These are phyloP conservation scores for Ursus arctos DNA, from an alignment of 2,113 vertebrate genomes.

Conservation along the genomic window DNA sequence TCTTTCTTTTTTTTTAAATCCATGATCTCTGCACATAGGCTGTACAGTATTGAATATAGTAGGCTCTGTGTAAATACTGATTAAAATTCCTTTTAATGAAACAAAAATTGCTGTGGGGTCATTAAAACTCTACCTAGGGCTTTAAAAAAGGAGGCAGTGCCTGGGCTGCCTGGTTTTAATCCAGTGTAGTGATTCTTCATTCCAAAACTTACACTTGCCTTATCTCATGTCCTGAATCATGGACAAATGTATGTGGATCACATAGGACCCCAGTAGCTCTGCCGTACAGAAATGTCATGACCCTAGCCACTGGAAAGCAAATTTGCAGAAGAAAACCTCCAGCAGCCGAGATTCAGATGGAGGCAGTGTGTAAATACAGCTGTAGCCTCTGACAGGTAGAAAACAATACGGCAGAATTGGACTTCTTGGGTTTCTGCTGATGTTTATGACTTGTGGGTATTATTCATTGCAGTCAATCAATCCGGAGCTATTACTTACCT, in stretches of 20 bases:
- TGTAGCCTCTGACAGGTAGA: slow-evolving; percentile 65
- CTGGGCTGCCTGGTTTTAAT: neutral
- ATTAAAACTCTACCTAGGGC: too few relatives aligned
- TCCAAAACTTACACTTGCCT: neutral
- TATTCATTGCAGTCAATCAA: slow-evolving; percentile 70
- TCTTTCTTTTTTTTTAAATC: neutral
- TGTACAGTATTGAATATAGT: neutral
- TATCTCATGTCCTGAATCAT: neutral
- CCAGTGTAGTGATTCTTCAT: neutral
- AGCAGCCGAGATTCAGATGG: neutral
- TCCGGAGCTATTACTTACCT: slow-evolving; percentile 72
- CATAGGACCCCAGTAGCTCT: neutral
- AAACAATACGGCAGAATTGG: slow-evolving; percentile 61
- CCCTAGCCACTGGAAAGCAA: neutral
- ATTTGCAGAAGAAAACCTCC: neutral
- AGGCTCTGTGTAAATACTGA: neutral
- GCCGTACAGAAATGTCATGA: neutral
- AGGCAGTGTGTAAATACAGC: slow-evolving; percentile 1
- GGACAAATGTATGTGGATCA: neutral
- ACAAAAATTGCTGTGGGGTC: neutral
- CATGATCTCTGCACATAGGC: neutral
- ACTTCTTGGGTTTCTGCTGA: slow-evolving; percentile 80
- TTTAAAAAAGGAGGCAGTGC: neutral
- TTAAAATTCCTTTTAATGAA: neutral
- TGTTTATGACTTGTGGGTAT: slow-evolving; percentile 77